Conservation (phyloP, 2,113 vertebrate species). For the Pituophis catenifer region DNA sequence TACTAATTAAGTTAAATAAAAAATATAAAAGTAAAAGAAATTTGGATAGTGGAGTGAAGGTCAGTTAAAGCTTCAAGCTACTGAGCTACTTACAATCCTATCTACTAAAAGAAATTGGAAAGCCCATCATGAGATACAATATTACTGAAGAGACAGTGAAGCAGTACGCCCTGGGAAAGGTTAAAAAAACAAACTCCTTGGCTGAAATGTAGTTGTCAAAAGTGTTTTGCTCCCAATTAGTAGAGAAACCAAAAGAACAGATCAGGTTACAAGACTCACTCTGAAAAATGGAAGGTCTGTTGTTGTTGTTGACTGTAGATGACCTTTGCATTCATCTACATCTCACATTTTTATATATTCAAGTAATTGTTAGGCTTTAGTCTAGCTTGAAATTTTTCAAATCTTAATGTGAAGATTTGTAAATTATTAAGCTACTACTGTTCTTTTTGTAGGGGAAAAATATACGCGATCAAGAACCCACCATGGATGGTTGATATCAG, state of each 20-base stretch:
- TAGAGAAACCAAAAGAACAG: neutral
- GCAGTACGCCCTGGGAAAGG: neutral
- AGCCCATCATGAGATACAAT: neutral
- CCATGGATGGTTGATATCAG: neutral
- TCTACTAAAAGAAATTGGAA: neutral
- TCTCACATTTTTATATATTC: neutral
- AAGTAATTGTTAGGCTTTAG: neutral
- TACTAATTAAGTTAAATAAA: neutral
- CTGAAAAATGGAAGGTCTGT: neutral
- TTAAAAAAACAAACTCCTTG: neutral
- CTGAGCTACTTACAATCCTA: neutral
- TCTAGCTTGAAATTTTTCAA: neutral
- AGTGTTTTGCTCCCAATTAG: neutral
- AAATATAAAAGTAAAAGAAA: neutral
- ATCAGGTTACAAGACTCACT: neutral
- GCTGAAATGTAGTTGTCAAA: neutral
- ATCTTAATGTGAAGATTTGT: neutral
- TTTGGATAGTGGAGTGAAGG: neutral
- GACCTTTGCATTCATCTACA: neutral
- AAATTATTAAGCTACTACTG: neutral
- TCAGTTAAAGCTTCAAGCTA: neutral
- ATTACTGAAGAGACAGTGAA: neutral
- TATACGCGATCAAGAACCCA: neutral
- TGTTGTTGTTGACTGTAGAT: neutral
- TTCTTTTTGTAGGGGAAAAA: neutral